phyloP scores from a whole-genome alignment of 1,140 invertebrate genomes.

The Stegodyphus mimosarum region DNA sequence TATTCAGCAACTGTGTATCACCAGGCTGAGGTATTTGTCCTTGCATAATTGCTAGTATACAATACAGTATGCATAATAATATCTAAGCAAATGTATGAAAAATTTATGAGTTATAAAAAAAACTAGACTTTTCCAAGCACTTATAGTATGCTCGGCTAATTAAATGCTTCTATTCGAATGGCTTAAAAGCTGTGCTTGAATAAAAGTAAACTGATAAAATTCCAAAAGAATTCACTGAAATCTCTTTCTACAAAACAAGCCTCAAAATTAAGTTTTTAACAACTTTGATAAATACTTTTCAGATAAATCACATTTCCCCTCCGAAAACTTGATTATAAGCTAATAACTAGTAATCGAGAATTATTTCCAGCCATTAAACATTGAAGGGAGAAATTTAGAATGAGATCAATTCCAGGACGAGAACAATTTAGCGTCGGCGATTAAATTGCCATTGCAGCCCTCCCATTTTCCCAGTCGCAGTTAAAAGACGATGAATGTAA shows the following conservation, averaged over 20 bases:
- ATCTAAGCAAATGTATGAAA: no score
- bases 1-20: no score
- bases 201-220: no score
- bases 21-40: no score
- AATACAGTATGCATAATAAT: no score
- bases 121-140: no score
- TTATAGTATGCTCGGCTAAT: no score
- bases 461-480: conserved; percentile 11
- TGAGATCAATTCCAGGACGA: not conserved
- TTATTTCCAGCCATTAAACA: not conserved
- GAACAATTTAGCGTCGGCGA: not conserved
- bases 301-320: not conserved
- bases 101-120: no score
- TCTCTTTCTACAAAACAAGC: not conserved
- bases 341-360: conserved; percentile 15
- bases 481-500: conserved; percentile 30
- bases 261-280: conserved; percentile 3
- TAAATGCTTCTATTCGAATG: no score
- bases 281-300: not conserved
- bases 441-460: not conserved
- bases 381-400: not conserved
- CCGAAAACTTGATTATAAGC: not conserved
- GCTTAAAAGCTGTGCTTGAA: no score
- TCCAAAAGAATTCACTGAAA: not conserved
- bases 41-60: no score